These are phyloP conservation scores for Sander lucioperca DNA, from an alignment of 2,113 vertebrate species.

Conservation along the genomic window DNA sequence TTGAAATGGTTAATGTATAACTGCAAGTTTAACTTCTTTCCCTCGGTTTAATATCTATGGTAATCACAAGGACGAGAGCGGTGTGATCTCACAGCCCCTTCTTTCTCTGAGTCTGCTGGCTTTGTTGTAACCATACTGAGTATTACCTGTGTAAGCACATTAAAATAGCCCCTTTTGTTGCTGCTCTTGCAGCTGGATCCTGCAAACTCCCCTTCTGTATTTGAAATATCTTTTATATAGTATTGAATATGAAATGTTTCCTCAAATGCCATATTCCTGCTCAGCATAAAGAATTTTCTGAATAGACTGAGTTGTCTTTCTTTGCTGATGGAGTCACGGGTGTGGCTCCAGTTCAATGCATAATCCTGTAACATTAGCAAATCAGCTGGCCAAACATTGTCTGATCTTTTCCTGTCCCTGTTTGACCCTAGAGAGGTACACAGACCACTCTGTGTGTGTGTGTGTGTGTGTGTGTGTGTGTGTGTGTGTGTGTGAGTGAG, in stretches of 20 bases:
- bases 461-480: too few species aligned
- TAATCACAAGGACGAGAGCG: constrained; percentile 62
- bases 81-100: constrained; percentile 52
- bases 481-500: too few species aligned
- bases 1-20: constrained; percentile 52
- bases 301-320: neutral
- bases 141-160: constrained; percentile 55
- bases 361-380: constrained; percentile 34
- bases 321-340: constrained; percentile 15
- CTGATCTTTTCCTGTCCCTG: constrained; percentile 11
- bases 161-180: constrained; percentile 37
- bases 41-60: constrained; percentile 73
- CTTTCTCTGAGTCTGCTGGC: constrained; percentile 46
- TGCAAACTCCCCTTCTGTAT: neutral
- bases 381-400: constrained; percentile 39
- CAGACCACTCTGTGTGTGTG: constrained; percentile 3
- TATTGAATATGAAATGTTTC: neutral
- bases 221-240: constrained; percentile 18
- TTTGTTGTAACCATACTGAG: constrained; percentile 46
- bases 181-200: constrained; percentile 32
- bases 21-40: constrained; percentile 53
- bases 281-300: constrained; percentile 13
- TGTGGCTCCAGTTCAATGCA: constrained; percentile 8
- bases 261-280: neutral
- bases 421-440: constrained; percentile 19